Conservation (phyloP, 2,888 invertebrate species). For the Rhopalosiphum nymphaeae region DNA sequence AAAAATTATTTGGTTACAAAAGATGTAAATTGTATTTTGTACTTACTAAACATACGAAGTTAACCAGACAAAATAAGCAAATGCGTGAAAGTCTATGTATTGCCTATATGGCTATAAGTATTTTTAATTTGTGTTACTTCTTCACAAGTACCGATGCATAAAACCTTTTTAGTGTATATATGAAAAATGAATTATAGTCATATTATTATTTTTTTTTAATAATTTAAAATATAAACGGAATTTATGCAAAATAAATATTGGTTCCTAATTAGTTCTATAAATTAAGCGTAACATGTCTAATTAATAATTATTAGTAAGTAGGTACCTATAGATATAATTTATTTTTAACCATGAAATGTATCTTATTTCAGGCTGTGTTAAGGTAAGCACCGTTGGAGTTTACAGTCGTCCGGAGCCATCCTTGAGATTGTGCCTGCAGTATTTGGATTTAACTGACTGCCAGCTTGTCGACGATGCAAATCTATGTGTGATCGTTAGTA, state of each 20-base stretch:
- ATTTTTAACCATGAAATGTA: conserved; percentile 19
- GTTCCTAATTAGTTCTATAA: not conserved
- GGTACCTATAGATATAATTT: not conserved
- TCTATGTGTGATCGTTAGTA: conserved; percentile 84
- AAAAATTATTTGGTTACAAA: not conserved
- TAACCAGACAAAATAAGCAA: not conserved
- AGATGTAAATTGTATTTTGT: not conserved
- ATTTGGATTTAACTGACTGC: conserved; percentile 92
- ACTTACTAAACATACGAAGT: not conserved
- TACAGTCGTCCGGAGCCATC: conserved; percentile 73
- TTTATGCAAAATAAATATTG: not conserved
- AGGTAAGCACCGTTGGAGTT: conserved; percentile 72
- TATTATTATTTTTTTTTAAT: not conserved
- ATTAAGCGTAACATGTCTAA: not conserved
- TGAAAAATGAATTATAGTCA: not conserved
- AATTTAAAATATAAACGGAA: not conserved
- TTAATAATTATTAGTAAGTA: not conserved
- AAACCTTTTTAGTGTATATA: not conserved
- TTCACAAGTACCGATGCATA: not conserved
- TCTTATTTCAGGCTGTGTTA: conserved; percentile 76
- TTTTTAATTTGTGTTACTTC: not conserved
- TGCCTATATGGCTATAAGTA: not conserved
- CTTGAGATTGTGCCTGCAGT: conserved; percentile 82
- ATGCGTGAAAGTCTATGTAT: not conserved
- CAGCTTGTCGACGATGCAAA: conserved; percentile 86